These are phyloP conservation scores for Chrysogorgia sp. DNA, from an alignment of 92 coral and sea anemone species.

Conservation along the genomic window DNA sequence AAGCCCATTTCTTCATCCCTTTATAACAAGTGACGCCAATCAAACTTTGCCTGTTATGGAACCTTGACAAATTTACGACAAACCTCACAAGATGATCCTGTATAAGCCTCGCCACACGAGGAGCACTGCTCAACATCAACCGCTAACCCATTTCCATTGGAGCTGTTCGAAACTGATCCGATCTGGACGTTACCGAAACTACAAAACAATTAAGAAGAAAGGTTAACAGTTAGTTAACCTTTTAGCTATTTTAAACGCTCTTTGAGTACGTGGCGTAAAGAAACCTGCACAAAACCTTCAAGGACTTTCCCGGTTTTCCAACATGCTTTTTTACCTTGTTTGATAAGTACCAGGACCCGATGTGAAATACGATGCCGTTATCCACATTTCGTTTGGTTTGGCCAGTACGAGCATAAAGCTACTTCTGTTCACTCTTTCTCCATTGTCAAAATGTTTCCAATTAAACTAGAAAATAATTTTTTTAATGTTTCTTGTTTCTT, in stretches of 20 bases:
- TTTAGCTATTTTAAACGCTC: background rate
- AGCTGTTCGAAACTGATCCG: slow-evolving; percentile 54
- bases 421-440: slow-evolving; percentile 68
- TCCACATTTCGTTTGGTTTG: slow-evolving; percentile 64
- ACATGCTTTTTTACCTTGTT: slow-evolving; percentile 65
- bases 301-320: background rate
- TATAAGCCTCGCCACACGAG: slow-evolving; percentile 76
- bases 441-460: slow-evolving; percentile 7
- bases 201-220: background rate
- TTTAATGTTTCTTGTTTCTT: background rate
- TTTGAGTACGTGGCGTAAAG: background rate
- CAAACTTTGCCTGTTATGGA: too few species aligned
- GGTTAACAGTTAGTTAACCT: background rate
- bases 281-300: background rate
- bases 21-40: too few species aligned
- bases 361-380: slow-evolving; percentile 80
- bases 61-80: background rate
- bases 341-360: slow-evolving; percentile 77
- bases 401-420: slow-evolving; percentile 88
- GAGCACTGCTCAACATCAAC: slow-evolving; percentile 87
- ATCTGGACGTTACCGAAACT: slow-evolving; percentile 81
- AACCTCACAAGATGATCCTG: slow-evolving; percentile 95
- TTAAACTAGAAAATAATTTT: slow-evolving; percentile 9
- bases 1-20: too few species aligned
- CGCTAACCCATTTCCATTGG: slow-evolving; percentile 61